Percentiles rank a stretch among this genome's conserved stretches.
Evolutionary conservation across 2,888 invertebrate species (phyloP).

Genomic region (Drosophila formosana): DNA sequence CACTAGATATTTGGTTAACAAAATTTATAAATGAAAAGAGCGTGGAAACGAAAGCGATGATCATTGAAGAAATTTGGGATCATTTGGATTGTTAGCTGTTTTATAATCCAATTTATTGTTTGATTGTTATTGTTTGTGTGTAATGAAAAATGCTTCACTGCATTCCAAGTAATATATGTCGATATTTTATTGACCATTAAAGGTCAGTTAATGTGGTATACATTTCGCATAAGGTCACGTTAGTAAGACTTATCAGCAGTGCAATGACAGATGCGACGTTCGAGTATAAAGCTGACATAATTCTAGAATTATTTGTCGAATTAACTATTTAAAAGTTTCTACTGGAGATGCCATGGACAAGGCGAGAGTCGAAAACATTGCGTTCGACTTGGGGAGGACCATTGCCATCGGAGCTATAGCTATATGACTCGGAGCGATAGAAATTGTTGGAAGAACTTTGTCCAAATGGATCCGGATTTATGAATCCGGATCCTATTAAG

Average conservation of each 20-base stretch:
- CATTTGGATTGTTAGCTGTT: constrained; percentile 26
- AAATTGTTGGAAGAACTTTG: constrained; percentile 49
- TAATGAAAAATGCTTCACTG: neutral
- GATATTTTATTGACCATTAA: neutral
- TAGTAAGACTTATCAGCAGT: neutral
- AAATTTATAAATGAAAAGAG: constrained; percentile 45
- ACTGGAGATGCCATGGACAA: constrained; percentile 29
- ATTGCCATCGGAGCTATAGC: constrained; percentile 53
- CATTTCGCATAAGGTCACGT: neutral
- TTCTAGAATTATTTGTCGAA: constrained; percentile 9
- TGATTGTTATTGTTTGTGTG: neutral
- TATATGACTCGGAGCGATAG: constrained; percentile 60
- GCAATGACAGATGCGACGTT: neutral
- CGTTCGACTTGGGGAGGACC: constrained; percentile 56
- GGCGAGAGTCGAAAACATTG: constrained; percentile 55
- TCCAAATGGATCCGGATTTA: neutral
- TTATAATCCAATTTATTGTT: neutral
- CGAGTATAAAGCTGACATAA: neutral
- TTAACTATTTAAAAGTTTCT: constrained; percentile 33
- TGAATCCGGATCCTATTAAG: neutral
- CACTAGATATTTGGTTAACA: neutral
- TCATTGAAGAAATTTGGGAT: constrained; percentile 23
- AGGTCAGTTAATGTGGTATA: constrained; percentile 7
- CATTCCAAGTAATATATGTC: neutral
- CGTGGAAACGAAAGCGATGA: constrained; percentile 33